Conservation (phyloP, 2,888 invertebrate species). For the Tiliacea aurago region DNA sequence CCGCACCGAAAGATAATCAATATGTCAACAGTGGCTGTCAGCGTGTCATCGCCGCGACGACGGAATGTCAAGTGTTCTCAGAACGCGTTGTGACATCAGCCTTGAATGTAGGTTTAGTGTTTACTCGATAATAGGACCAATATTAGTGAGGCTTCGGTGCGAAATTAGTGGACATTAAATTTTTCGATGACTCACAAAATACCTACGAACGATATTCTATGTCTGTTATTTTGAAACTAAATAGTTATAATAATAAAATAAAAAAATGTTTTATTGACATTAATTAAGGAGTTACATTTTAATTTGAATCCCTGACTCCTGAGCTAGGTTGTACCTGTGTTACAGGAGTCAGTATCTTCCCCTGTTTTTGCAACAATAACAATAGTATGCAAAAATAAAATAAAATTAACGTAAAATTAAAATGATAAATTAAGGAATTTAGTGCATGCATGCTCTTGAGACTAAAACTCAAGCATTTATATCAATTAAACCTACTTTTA, state of each 20-base stretch:
- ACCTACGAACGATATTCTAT: not conserved
- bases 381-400: too few relatives aligned
- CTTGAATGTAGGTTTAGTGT: slow-evolving; percentile 38
- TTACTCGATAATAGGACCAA: slow-evolving; percentile 12
- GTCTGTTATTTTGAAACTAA: not conserved
- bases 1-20: slow-evolving; percentile 54
- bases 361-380: too few relatives aligned
- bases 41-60: slow-evolving; percentile 36
- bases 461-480: not conserved
- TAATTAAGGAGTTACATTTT: too few relatives aligned
- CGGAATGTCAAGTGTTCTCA: slow-evolving; percentile 57
- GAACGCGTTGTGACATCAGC: slow-evolving; percentile 35
- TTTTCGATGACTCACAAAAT: not conserved
- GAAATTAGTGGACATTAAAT: not conserved
- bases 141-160: slow-evolving; percentile 7
- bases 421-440: too few relatives aligned
- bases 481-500: too few relatives aligned
- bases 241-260: too few relatives aligned
- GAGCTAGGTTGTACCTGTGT: too few relatives aligned
- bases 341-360: too few relatives aligned
- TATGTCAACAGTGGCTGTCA: slow-evolving; percentile 54
- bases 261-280: too few relatives aligned
- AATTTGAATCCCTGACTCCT: too few relatives aligned
- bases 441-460: too few relatives aligned
- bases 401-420: too few relatives aligned